Conservation (phyloP, 64 coral and sea anemone species). For the Cladopsammia gracilis region DNA sequence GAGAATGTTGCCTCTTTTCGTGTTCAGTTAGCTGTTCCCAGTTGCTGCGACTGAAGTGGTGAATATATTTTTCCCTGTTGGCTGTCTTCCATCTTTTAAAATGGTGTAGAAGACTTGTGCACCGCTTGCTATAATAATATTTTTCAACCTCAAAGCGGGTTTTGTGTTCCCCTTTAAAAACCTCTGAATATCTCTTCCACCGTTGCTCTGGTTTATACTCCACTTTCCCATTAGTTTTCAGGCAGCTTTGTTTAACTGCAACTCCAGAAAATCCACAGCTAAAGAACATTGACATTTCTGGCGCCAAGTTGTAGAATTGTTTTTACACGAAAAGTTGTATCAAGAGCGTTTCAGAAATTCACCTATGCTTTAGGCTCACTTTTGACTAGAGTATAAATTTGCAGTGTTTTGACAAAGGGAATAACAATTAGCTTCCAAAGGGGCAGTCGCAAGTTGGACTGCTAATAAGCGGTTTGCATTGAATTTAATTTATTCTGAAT, state of each 20-base stretch:
- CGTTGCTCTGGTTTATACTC: constrained; percentile 18
- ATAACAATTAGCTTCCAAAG: neutral
- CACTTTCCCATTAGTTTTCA: neutral
- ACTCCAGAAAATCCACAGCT: neutral
- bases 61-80: neutral
- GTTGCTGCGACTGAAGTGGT: neutral
- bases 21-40: constrained; percentile 17
- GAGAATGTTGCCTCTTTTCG: constrained; percentile 20
- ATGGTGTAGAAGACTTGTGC: neutral
- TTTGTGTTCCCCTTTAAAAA: constrained; percentile 19
- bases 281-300: neutral
- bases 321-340: neutral
- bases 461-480: neutral
- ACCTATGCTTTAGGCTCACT: neutral
- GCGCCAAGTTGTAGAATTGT: neutral
- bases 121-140: neutral
- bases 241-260: neutral
- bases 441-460: neutral
- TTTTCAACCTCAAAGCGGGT: neutral
- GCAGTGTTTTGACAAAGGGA: too few relatives aligned
- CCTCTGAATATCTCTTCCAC: neutral
- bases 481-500: neutral
- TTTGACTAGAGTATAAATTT: too few relatives aligned
- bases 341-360: too few relatives aligned
- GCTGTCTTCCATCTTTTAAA: constrained; percentile 15